Percentiles rank a stretch among this genome's conserved stretches.
Evolutionary conservation across 1,140 invertebrate species (phyloP).

Genomic region (Cydia amplana): DNA sequence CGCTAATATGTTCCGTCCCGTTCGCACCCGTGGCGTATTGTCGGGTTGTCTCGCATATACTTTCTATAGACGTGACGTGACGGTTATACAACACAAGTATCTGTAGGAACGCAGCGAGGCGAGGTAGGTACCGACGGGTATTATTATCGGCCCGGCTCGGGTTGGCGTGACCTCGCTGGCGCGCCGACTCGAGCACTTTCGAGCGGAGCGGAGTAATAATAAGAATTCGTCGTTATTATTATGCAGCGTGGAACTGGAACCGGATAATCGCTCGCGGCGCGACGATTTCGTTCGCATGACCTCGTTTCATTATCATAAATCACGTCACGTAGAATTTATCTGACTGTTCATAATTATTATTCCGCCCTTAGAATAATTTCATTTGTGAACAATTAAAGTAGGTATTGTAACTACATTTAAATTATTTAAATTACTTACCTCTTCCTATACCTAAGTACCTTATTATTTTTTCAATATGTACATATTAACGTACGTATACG

Average conservation of each 20-base stretch:
- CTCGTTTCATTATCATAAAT: conserved; percentile 18
- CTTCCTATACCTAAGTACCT: too few relatives aligned
- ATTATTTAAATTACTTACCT: too few relatives aligned
- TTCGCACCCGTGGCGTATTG: conserved; percentile 40
- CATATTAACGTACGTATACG: too few relatives aligned
- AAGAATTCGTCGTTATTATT: conserved; percentile 29
- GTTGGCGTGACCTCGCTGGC: conserved; percentile 28
- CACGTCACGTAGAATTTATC: conserved; percentile 11
- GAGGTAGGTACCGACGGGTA: conserved; percentile 36
- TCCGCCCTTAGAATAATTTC: neutral
- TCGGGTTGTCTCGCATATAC: conserved; percentile 45
- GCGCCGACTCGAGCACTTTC: conserved; percentile 21
- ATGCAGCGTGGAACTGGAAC: neutral
- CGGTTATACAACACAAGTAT: conserved; percentile 50
- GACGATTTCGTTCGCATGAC: conserved; percentile 20
- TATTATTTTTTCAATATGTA: too few relatives aligned
- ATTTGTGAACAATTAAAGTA: neutral
- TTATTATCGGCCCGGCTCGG: conserved; percentile 51
- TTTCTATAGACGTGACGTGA: conserved; percentile 47
- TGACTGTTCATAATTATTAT: conserved; percentile 1
- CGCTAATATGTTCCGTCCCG: conserved; percentile 45
- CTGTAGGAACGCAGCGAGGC: conserved; percentile 21
- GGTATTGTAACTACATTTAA: too few relatives aligned
- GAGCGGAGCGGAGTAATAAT: conserved; percentile 14
- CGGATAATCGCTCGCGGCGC: neutral